phyloP scores from a whole-genome alignment of 1,140 invertebrate genomes.

The Coenobita brevimanus region DNA sequence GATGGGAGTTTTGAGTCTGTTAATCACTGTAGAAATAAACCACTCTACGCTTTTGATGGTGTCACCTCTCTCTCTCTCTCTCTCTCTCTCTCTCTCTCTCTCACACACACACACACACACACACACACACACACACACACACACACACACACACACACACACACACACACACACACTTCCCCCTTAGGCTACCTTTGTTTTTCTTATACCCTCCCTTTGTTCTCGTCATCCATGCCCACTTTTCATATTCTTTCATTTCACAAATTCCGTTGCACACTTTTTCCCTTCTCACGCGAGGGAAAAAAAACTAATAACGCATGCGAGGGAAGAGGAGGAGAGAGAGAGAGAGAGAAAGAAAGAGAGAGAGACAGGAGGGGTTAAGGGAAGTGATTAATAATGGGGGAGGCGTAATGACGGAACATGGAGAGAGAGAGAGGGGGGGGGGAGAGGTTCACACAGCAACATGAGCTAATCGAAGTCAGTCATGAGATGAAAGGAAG shows the following conservation, averaged over 20 bases:
- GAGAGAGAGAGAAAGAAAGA: not conserved
- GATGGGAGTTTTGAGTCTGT: not conserved
- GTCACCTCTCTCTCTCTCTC: not conserved
- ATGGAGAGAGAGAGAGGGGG: not conserved
- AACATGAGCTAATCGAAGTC: too few species aligned
- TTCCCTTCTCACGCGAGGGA: not conserved
- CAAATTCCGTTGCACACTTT: not conserved
- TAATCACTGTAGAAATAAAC: not conserved
- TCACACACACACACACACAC: not conserved
- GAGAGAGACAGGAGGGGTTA: not conserved
- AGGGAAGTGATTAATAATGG: too few species aligned
- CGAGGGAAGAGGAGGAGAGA: not conserved
- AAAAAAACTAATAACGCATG: not conserved
- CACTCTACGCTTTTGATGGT: not conserved
- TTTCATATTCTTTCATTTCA: too few species aligned
- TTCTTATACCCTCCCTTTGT: not conserved
- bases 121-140: conserved; percentile 18
- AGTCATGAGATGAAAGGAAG: not conserved
- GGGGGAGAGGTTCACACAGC: not conserved
- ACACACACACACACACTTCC: too few species aligned
- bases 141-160: conserved; percentile 20
- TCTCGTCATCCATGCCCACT: too few species aligned
- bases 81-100: not conserved
- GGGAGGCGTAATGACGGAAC: not conserved
- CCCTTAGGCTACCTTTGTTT: not conserved